These are phyloP conservation scores for Melanotaenia trifasciata DNA, from an alignment of 2,797 vertebrate species.

Conservation along the genomic window DNA sequence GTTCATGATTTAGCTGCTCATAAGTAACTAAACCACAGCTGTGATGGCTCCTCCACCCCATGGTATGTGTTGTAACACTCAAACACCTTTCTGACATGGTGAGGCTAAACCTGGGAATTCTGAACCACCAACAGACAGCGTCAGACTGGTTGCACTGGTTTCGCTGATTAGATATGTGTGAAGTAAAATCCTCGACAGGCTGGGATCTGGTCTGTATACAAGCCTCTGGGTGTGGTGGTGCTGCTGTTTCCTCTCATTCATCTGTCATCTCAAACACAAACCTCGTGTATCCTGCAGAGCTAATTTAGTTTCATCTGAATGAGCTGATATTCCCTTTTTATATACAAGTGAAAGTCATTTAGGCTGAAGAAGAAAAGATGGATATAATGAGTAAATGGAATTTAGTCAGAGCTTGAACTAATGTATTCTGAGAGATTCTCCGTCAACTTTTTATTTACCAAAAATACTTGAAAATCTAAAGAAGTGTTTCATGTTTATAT, in stretches of 20 bases:
- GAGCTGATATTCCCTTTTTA: too few relatives aligned
- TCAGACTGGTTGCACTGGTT: conserved; percentile 7
- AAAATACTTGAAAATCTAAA: background rate
- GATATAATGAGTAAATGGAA: too few relatives aligned
- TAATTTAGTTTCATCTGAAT: background rate
- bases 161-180: conserved; percentile 7
- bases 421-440: too few relatives aligned
- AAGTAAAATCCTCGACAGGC: background rate
- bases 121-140: background rate
- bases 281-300: background rate
- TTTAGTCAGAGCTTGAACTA: background rate
- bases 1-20: too few relatives aligned
- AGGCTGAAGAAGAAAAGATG: too few relatives aligned
- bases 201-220: background rate
- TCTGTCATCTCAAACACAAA: background rate
- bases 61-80: too few relatives aligned
- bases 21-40: too few relatives aligned
- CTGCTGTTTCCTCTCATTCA: background rate
- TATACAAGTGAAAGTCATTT: too few relatives aligned
- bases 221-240: conserved; percentile 10
- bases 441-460: background rate
- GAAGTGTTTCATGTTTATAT: background rate
- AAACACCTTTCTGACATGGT: background rate
- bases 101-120: background rate
- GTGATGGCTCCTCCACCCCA: too few relatives aligned